Evolutionary conservation across 1,140 invertebrate genomes (phyloP).

Genomic region (Sitobion miscanthi): DNA sequence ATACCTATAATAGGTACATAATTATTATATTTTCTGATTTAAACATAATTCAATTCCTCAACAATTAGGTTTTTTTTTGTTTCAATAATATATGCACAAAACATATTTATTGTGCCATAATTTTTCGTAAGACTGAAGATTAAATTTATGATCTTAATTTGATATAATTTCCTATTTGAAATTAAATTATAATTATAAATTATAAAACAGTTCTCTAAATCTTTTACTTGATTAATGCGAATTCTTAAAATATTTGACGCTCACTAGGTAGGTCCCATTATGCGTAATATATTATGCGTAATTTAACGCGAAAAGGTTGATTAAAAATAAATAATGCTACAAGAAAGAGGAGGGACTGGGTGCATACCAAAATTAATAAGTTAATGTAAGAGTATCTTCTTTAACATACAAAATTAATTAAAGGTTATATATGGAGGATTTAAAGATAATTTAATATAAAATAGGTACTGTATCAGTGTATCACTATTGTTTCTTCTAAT

Average conservation of each 20-base stretch:
- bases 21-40: background rate
- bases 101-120: background rate
- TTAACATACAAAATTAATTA: slow-evolving; percentile 26
- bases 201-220: slow-evolving; percentile 30
- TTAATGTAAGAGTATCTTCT: slow-evolving; percentile 17
- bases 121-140: background rate
- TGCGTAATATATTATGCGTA: background rate
- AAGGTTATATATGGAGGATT: background rate
- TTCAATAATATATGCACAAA: background rate
- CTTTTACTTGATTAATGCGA: slow-evolving; percentile 18
- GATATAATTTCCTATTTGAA: background rate
- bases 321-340: slow-evolving; percentile 44
- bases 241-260: slow-evolving; percentile 9
- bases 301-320: slow-evolving; percentile 10
- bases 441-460: background rate
- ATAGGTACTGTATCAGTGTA: background rate
- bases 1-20: no score
- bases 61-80: background rate
- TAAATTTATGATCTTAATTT: background rate
- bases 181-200: slow-evolving; percentile 18
- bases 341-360: slow-evolving; percentile 31
- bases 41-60: background rate
- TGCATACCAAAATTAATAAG: background rate
- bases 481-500: background rate
- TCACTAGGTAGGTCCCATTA: background rate